Evolutionary conservation across 2,888 invertebrate species (phyloP).

Genomic region (Archaeoteleia sp.): DNA sequence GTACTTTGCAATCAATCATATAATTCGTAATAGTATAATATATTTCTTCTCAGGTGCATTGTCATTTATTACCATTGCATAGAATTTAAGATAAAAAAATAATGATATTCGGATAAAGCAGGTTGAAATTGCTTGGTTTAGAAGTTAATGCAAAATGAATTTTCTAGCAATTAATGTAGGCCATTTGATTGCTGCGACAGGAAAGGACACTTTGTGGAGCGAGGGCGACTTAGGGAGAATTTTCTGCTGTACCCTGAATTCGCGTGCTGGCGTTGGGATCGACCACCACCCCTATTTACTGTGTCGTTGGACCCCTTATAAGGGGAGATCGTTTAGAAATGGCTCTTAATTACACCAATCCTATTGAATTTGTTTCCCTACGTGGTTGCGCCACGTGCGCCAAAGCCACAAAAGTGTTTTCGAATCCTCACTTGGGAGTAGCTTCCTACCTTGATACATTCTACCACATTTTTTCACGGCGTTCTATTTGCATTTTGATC

Average conservation of each 20-base stretch:
- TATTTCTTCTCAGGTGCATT: slow-evolving; percentile 42
- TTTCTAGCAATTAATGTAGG: neutral
- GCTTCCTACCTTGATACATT: slow-evolving; percentile 54
- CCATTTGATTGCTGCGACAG: neutral
- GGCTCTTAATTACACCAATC: slow-evolving; percentile 75
- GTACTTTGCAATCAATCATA: slow-evolving; percentile 72
- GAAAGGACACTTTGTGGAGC: slow-evolving; percentile 4
- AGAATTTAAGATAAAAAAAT: neutral
- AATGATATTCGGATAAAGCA: neutral
- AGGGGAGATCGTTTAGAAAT: slow-evolving; percentile 73
- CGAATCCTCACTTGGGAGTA: slow-evolving; percentile 41
- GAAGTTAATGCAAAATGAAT: neutral
- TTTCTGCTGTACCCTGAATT: slow-evolving; percentile 14
- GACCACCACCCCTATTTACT: slow-evolving; percentile 66
- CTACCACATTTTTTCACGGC: slow-evolving; percentile 52
- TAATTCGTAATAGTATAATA: slow-evolving; percentile 57
- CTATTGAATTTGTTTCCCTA: slow-evolving; percentile 69
- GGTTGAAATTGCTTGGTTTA: too few species aligned
- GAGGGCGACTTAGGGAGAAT: slow-evolving; percentile 6
- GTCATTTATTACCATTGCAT: too few species aligned
- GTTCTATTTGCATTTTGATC: neutral
- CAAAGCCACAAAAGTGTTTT: slow-evolving; percentile 65
- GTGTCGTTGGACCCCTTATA: slow-evolving; percentile 61
- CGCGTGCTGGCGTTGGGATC: slow-evolving; percentile 40
- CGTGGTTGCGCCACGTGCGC: slow-evolving; percentile 64